Conservation (phyloP, 2,113 vertebrate genomes). For the Turnix velox region DNA sequence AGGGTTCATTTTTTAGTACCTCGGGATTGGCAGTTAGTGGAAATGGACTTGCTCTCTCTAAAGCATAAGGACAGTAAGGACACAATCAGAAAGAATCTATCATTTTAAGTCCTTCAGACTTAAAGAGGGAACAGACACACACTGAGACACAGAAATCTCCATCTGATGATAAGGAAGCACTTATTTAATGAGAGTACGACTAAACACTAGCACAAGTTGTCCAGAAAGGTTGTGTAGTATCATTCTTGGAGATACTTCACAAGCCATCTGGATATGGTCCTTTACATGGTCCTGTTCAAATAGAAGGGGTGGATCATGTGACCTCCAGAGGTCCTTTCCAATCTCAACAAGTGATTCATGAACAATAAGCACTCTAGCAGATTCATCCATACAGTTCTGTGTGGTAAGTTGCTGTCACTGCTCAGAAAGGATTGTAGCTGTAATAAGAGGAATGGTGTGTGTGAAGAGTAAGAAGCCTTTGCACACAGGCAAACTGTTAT, state of each 20-base stretch:
- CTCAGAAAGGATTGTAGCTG: neutral
- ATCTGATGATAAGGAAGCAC: neutral
- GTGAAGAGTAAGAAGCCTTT: neutral
- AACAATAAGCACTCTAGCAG: neutral
- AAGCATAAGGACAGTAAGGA: neutral
- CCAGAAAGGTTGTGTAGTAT: neutral
- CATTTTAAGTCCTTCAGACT: neutral
- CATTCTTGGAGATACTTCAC: neutral
- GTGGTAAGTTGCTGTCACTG: neutral
- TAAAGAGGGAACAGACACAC: neutral
- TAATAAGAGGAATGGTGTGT: rapidly evolving
- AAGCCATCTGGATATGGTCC: neutral
- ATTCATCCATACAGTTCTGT: neutral
- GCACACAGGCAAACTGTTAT: neutral
- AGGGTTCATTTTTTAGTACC: neutral
- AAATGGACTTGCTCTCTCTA: neutral
- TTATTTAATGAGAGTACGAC: neutral
- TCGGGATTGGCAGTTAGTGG: neutral
- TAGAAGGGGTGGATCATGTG: neutral
- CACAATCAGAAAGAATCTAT: neutral
- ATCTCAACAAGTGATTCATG: neutral
- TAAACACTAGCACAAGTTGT: neutral
- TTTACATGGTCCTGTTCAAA: neutral
- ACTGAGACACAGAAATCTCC: neutral
- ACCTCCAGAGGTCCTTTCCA: neutral